These are phyloP conservation scores for Chloroclysta siterata DNA, from an alignment of 2,888 invertebrate species.

Conservation along the genomic window DNA sequence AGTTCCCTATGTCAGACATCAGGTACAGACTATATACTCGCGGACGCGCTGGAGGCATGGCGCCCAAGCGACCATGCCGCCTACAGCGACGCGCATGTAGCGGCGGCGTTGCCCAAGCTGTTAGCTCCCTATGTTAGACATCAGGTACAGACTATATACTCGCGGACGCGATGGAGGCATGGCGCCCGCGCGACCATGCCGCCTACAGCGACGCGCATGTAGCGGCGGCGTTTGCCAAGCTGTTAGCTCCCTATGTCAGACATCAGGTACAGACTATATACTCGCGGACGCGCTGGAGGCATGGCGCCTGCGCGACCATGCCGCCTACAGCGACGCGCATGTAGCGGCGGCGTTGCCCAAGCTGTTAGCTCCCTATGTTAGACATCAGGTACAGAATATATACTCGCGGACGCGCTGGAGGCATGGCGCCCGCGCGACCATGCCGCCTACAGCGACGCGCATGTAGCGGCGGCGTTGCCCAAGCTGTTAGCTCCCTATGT, in stretches of 20 bases:
- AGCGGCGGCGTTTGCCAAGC: constrained; percentile 94
- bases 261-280: constrained; percentile 87
- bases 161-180: constrained; percentile 93
- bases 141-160: no score
- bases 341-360: constrained; percentile 96
- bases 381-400: constrained; percentile 86
- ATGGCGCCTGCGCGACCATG: constrained; percentile 92
- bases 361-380: constrained; percentile 91
- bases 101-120: no score
- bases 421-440: constrained; percentile 93
- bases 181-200: constrained; percentile 91
- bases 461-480: constrained; percentile 95
- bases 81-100: no score
- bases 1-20: no score
- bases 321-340: constrained; percentile 96
- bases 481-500: constrained; percentile 93
- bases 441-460: constrained; percentile 95
- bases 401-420: constrained; percentile 96
- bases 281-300: constrained; percentile 95
- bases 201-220: constrained; percentile 97
- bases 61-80: no score
- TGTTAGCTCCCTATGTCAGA: constrained; percentile 92
- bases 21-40: no score
- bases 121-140: no score
- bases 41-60: constrained; percentile 94